Base-by-base conservation (phyloP, 2,888 invertebrate genomes). In the Blastobasis lacticolella region DNA sequence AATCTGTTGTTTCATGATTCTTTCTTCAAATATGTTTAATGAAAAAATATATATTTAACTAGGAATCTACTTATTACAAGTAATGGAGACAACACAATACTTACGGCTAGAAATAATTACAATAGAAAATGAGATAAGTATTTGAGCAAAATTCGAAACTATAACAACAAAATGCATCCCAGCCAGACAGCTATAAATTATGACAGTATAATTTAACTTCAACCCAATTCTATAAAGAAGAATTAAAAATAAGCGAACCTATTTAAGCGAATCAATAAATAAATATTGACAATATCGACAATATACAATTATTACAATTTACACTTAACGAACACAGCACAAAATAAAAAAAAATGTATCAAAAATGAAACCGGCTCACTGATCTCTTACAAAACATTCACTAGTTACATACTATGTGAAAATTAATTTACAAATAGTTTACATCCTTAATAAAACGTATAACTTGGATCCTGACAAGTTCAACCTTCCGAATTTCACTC, bases 271-370 rank as follows among this genome's bases (percentile, higher is more conserved):
- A 82, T 82, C 80, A 88, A 87, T 87, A 88, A 88, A 88, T 88
- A 86, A 86, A 85, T 83, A 85, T 81, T 76, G 78, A 78, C 80
- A 82, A 75, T 81, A 83, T 81, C 75, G 82, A 85, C 81, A 87
- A 82, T 85, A 78, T 88, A 88, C 88, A 86, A 79, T 84, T 84
- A 81, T 81, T 84, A 85, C 82, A 86, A 82, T 85, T 86, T 87
- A 87, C 84, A 87, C 79, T 81, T 86, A 86, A 85, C 84, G 81
- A 87, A 87, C 88, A 87, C 88, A 87, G 88, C 88, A 86, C 88
- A 86, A 87, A 80, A 74, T 71, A 71, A 74, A 75, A 70, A 69
- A 71, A 69, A 66, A 70, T 67, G 67, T 70, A 71, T 78, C 67
- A 68, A 69, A 71, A 67, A 71, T 69, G 70, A 81, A 81, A 80